Evolutionary conservation across 1,140 invertebrate genomes (phyloP).

Genomic region (Andricus grossulariae): DNA sequence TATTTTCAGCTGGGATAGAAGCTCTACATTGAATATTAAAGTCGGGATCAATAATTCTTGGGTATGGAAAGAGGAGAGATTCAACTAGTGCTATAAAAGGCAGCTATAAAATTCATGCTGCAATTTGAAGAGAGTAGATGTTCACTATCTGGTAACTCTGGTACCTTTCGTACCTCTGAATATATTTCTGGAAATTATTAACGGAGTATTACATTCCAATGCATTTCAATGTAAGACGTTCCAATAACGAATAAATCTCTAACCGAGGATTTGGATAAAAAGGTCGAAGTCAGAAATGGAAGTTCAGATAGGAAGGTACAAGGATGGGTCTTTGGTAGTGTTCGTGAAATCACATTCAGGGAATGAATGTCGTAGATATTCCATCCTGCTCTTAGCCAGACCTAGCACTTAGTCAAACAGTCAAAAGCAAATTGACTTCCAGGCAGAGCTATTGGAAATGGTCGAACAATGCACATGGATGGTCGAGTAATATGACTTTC

Average conservation of each 20-base stretch:
- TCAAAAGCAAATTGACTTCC: constrained; percentile 19
- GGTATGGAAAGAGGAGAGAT: too few species aligned
- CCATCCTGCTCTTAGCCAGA: background rate
- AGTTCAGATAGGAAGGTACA: background rate
- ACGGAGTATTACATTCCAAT: too few species aligned
- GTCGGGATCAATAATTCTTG: too few species aligned
- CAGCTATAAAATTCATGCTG: too few species aligned
- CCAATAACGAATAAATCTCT: background rate
- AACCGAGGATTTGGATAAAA: background rate
- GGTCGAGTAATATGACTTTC: constrained; percentile 34
- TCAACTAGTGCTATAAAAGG: too few species aligned
- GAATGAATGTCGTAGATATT: background rate
- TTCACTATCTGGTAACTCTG: too few species aligned
- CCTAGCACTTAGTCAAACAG: constrained; percentile 24
- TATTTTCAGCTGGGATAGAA: too few species aligned
- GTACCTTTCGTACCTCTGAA: too few species aligned
- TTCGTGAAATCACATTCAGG: background rate
- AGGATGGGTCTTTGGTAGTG: background rate
- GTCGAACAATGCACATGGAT: background rate
- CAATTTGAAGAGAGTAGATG: too few species aligned
- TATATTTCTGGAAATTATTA: too few species aligned
- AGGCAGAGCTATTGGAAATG: constrained; percentile 16
- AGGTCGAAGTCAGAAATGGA: background rate
- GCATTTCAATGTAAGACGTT: too few species aligned
- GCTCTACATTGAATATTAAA: too few species aligned